Evolutionary conservation across 2,888 invertebrate species (phyloP), one percentile per base, ranked within the genome.

Genomic region (Ptycholaimellus sp.): DNA sequence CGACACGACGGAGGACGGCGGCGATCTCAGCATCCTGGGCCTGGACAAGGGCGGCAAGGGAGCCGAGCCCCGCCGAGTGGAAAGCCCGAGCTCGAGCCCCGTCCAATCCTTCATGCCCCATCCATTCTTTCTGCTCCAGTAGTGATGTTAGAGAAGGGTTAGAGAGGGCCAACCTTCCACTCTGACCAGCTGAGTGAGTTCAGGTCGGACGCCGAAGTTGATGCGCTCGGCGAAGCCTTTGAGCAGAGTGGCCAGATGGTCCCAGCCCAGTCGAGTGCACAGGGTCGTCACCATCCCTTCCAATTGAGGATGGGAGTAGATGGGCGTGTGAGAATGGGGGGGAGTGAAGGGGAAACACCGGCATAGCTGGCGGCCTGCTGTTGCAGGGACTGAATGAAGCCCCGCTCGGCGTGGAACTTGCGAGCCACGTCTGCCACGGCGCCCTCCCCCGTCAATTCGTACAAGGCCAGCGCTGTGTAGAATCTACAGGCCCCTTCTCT

Each of bases 211-310:
- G 16, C 51, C 49, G 31, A 93, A 90, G 52, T 80, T 79, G 30
- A 96, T 67, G 14, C 93, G 72, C 51, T 77, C 75, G 64, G 90
- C 83, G 60, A 96, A 90, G 61, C 87, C 81, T 1, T 76, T 72
- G 30, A 96, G 70, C 29, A 96, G 66, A 44, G 82, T 65, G 58
- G 85, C 78, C 52, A 96, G 68, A 56, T 76, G 79, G 45, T 70
- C 71, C 90, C 93, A 96, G 19, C 85, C 81, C 11, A 96, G 64
- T 37, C 82, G 74, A 43, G 71, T 72, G 59, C 87, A 83, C 63
- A 96, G 93, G n/a, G 79, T 73, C 3, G 85, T 82, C 1, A 93
- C 79, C 77, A 90, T 90, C 38, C 85, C 87, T 77, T n/a, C n/a
- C n/a, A n/a, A n/a, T n/a, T n/a, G n/a, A n/a, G n/a, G n/a, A n/a